These are phyloP conservation scores for Standfussiana lucernea DNA, from an alignment of 2,888 invertebrate genomes.

Conservation along the genomic window DNA sequence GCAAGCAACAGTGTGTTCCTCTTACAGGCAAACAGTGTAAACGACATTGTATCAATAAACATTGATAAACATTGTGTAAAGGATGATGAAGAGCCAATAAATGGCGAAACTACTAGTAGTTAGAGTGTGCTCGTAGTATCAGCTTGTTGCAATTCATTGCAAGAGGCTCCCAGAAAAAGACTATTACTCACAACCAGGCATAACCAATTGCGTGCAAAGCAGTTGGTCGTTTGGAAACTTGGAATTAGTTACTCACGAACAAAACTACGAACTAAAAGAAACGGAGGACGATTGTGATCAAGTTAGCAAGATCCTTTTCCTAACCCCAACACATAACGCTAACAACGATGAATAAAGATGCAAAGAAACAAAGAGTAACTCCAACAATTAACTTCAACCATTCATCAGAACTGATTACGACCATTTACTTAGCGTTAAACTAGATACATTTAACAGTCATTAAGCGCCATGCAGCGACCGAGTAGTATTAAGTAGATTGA, in stretches of 20 bases:
- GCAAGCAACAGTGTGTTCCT: constrained; percentile 7
- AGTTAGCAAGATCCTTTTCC: neutral
- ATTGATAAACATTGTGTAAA: constrained; percentile 15
- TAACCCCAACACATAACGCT: neutral
- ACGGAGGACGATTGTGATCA: neutral
- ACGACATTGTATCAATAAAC: constrained; percentile 25
- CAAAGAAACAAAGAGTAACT: constrained; percentile 8
- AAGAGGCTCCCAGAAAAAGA: neutral
- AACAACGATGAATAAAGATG: neutral
- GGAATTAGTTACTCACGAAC: neutral
- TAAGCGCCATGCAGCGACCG: constrained; percentile 14
- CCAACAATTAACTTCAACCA: neutral
- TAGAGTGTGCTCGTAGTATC: neutral
- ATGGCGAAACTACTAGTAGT: neutral
- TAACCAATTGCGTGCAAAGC: neutral
- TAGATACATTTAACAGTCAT: constrained; percentile 31
- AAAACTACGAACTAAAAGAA: neutral
- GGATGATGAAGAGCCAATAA: constrained; percentile 15
- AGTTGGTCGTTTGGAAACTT: neutral
- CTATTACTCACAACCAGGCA: neutral
- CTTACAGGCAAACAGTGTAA: constrained; percentile 26
- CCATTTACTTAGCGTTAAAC: constrained; percentile 28
- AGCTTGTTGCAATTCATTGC: neutral
- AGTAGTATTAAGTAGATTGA: constrained; percentile 20
- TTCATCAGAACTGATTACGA: neutral